These are phyloP conservation scores for Ecdyonurus torrentis DNA, from an alignment of 2,888 invertebrate genomes.

Conservation along the genomic window DNA sequence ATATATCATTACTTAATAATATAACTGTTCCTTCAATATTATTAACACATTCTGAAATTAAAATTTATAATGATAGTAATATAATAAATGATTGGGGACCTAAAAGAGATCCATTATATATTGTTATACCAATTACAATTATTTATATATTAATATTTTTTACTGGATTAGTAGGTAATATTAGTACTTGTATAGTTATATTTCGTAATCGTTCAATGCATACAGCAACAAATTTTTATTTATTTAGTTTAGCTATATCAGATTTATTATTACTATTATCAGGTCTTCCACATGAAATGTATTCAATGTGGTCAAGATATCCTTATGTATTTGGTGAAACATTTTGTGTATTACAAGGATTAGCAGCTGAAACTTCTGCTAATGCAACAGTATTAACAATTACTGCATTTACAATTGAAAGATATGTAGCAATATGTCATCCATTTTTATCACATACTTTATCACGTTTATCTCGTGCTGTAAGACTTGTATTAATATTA, in stretches of 20 bases:
- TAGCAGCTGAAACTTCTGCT: slow-evolving; percentile 59
- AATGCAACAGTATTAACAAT: slow-evolving; percentile 65
- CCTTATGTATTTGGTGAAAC: slow-evolving; percentile 61
- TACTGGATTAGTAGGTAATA: slow-evolving; percentile 63
- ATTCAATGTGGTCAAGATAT: slow-evolving; percentile 53
- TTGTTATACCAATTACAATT: slow-evolving; percentile 57
- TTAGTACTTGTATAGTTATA: slow-evolving; percentile 72
- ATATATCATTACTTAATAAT: not conserved
- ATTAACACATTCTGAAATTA: not conserved
- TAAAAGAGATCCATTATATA: slow-evolving; percentile 33
- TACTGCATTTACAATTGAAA: slow-evolving; percentile 35
- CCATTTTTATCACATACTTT: slow-evolving; percentile 60
- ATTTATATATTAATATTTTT: slow-evolving; percentile 61
- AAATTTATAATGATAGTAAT: slow-evolving; percentile 3
- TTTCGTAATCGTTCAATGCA: slow-evolving; percentile 68
- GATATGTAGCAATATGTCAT: slow-evolving; percentile 60
- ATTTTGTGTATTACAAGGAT: slow-evolving; percentile 51
- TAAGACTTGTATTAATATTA: slow-evolving; percentile 60
- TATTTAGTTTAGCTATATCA: slow-evolving; percentile 71
- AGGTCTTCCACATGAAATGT: slow-evolving; percentile 71
- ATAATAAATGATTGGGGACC: slow-evolving; percentile 6
- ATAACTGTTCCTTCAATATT: not conserved
- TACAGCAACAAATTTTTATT: slow-evolving; percentile 62
- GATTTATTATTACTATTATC: slow-evolving; percentile 60
- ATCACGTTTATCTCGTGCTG: slow-evolving; percentile 70